Conservation (phyloP, 2,888 invertebrate species). For the Hirtodrosophila histrioides region DNA sequence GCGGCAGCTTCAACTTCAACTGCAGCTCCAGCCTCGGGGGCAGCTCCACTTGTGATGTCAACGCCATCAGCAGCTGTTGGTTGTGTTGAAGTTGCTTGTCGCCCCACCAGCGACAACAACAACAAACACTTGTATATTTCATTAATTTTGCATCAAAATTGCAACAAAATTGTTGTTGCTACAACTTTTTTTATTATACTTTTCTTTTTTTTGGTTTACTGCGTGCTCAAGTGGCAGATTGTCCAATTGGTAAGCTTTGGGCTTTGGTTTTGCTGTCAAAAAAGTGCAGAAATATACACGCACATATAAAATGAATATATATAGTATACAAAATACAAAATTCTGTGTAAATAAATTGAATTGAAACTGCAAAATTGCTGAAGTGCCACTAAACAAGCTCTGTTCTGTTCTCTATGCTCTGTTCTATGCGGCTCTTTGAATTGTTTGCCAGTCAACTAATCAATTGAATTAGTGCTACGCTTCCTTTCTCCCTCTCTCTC, state of each 20-base stretch:
- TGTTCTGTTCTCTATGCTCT: not conserved
- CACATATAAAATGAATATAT: slow-evolving; percentile 10
- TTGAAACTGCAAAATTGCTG: slow-evolving; percentile 46
- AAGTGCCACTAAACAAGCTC: slow-evolving; percentile 34
- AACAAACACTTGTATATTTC: slow-evolving; percentile 63
- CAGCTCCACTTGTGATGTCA: slow-evolving; percentile 71
- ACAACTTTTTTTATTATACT: slow-evolving; percentile 53
- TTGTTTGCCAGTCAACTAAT: slow-evolving; percentile 53
- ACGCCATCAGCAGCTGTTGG: slow-evolving; percentile 62
- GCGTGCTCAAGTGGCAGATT: slow-evolving; percentile 71
- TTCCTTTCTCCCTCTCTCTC: not conserved
- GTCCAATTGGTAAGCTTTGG: slow-evolving; percentile 28
- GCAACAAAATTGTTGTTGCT: slow-evolving; percentile 29
- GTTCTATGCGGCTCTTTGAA: slow-evolving; percentile 2
- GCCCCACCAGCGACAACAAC: slow-evolving; percentile 15
- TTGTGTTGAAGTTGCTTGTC: slow-evolving; percentile 52
- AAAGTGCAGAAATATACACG: slow-evolving; percentile 13
- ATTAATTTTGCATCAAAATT: slow-evolving; percentile 70
- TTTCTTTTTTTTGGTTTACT: slow-evolving; percentile 57
- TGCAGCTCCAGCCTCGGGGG: slow-evolving; percentile 26
- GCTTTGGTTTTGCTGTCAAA: not conserved
- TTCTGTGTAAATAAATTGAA: slow-evolving; percentile 52
- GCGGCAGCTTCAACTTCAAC: slow-evolving; percentile 33
- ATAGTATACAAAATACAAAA: slow-evolving; percentile 15
- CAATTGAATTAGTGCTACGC: slow-evolving; percentile 68